A percentile compares a stretch with the other conserved stretches of the same genome.
Conservation (phyloP, 2,888 invertebrate genomes). For the Amphipyra tragopoginis region DNA sequence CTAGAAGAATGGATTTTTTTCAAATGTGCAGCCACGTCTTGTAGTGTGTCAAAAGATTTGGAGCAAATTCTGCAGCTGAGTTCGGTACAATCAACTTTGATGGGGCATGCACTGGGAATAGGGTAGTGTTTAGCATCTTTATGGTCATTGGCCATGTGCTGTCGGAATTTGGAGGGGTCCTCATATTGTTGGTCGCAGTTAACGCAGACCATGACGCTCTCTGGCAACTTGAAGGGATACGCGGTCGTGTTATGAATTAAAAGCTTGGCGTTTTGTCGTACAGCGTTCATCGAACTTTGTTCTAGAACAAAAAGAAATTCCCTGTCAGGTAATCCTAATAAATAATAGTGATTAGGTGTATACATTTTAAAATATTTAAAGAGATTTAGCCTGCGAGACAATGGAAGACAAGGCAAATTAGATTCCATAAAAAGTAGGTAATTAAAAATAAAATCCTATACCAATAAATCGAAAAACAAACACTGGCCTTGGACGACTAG, state of each 20-base stretch:
- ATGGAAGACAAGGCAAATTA: no score
- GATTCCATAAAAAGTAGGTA: neutral
- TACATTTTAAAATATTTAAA: no score
- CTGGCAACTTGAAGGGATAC: constrained; percentile 74
- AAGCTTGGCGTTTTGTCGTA: constrained; percentile 68
- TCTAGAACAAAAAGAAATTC: constrained; percentile 75
- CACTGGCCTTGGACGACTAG: constrained; percentile 46
- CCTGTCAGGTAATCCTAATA: constrained; percentile 26
- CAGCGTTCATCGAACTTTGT: constrained; percentile 61
- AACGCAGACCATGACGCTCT: constrained; percentile 52
- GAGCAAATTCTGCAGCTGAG: constrained; percentile 68
- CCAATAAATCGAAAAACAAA: neutral
- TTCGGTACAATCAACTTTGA: constrained; percentile 69
- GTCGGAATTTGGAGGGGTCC: constrained; percentile 63
- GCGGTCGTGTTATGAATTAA: constrained; percentile 70
- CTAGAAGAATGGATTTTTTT: no score
- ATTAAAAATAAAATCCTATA: neutral
- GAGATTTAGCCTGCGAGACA: no score
- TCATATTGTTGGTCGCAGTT: constrained; percentile 67
- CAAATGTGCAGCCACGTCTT: constrained; percentile 22
- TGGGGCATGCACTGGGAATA: constrained; percentile 46
- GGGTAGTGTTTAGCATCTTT: constrained; percentile 56
- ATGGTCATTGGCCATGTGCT: constrained; percentile 66
- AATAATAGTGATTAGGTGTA: no score
- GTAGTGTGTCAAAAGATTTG: constrained; percentile 52